Percentiles rank a stretch among this genome's conserved stretches.
phyloP scores from a whole-genome alignment of 2,797 vertebrate genomes.

The Dermochelys coriacea region DNA sequence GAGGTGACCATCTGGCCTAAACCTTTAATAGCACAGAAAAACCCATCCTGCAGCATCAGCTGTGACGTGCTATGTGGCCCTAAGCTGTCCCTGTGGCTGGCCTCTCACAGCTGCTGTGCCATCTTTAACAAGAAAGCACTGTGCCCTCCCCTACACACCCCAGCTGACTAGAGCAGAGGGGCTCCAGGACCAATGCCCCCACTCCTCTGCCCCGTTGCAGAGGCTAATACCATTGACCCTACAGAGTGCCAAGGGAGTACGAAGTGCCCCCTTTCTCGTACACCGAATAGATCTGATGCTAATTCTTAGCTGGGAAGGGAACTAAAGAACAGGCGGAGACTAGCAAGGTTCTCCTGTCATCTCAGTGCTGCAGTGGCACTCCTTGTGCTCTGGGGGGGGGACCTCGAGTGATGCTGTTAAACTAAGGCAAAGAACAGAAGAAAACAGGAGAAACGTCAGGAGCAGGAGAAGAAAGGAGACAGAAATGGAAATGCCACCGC shows the following conservation, averaged over 20 bases:
- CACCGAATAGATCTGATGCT: background rate
- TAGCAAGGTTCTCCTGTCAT: background rate
- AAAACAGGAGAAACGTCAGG: background rate
- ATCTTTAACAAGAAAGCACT: background rate
- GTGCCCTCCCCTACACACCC: background rate
- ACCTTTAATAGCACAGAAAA: background rate
- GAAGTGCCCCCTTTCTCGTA: background rate
- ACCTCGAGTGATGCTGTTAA: background rate
- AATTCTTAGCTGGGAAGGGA: background rate
- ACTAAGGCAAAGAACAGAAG: background rate
- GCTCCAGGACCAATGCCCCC: background rate
- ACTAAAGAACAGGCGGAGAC: background rate
- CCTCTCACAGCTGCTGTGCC: background rate
- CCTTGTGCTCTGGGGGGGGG: background rate
- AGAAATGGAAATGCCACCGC: background rate
- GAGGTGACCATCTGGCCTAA: background rate
- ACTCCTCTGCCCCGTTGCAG: background rate
- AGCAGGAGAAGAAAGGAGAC: constrained; percentile 27
- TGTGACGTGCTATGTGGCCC: background rate
- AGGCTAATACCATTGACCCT: background rate
- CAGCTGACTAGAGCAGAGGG: background rate
- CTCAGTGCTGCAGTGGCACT: rapidly evolving
- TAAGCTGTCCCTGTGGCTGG: background rate
- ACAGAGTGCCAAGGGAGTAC: background rate
- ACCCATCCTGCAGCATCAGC: background rate